Evolutionary conservation across 2,797 vertebrate species (phyloP).

Genomic region (Phoeniculus purpureus): DNA sequence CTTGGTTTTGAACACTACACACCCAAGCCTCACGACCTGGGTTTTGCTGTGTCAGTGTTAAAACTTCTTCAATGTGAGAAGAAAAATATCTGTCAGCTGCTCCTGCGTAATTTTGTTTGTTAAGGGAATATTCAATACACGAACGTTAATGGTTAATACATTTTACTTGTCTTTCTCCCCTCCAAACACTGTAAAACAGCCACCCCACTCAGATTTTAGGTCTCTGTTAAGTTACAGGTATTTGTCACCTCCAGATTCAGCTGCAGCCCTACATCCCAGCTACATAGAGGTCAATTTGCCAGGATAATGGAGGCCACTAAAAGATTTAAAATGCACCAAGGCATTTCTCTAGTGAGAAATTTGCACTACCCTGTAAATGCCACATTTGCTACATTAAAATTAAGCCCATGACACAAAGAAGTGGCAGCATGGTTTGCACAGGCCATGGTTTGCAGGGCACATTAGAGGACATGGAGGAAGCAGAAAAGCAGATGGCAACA

Average conservation of each 20-base stretch:
- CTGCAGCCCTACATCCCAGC: not conserved
- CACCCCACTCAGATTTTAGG: not conserved
- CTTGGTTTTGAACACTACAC: not conserved
- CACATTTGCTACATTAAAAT: not conserved
- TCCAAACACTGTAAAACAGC: not conserved
- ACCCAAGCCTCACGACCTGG: not conserved
- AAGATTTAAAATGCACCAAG: too few species aligned
- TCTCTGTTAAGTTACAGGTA: not conserved
- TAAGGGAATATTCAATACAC: not conserved
- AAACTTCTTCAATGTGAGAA: not conserved
- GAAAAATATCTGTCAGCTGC: not conserved
- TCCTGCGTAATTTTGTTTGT: not conserved
- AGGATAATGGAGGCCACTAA: not conserved
- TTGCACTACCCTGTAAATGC: too few species aligned
- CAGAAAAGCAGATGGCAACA: not conserved
- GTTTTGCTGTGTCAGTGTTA: not conserved
- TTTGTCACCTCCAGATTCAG: not conserved
- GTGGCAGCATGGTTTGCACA: rapidly evolving
- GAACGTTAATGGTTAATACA: not conserved
- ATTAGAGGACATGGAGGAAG: rapidly evolving
- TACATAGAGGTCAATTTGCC: rapidly evolving
- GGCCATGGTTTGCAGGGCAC: not conserved
- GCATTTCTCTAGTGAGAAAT: not conserved
- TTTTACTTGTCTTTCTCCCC: not conserved
- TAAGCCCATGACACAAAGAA: not conserved